Evolutionary conservation across 2,113 vertebrate genomes (phyloP).

Genomic region (Camelus dromedarius): DNA sequence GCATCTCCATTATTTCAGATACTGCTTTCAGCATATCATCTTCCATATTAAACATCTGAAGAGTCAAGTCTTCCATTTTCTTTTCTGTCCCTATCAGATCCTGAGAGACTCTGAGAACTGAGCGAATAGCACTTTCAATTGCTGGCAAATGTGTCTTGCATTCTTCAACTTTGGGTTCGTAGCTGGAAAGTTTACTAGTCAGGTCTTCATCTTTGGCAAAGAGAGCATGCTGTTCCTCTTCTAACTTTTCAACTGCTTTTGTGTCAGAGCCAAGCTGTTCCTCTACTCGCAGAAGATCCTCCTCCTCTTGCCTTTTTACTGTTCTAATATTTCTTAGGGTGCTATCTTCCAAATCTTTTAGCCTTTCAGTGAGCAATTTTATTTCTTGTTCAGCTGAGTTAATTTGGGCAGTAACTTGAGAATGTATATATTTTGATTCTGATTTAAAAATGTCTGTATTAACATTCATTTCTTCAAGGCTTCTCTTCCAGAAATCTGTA

Average conservation of each 20-base stretch:
- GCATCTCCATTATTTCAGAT: conserved; percentile 88
- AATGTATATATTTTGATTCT: conserved; percentile 89
- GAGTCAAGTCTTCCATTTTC: conserved; percentile 90
- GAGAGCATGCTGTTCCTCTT: conserved; percentile 87
- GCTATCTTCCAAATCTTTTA: conserved; percentile 95
- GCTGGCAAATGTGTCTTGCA: conserved; percentile 91
- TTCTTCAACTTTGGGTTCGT: conserved; percentile 88
- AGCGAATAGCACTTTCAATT: conserved; percentile 92
- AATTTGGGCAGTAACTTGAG: conserved; percentile 89
- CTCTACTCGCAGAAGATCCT: conserved; percentile 88
- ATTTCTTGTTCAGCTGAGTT: conserved; percentile 91
- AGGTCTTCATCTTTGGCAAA: conserved; percentile 86
- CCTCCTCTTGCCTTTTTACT: conserved; percentile 92
- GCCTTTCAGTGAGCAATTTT: conserved; percentile 88
- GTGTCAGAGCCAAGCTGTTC: conserved; percentile 90
- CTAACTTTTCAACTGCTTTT: conserved; percentile 87
- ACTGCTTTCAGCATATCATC: conserved; percentile 91
- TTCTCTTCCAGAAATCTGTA: conserved; percentile 91
- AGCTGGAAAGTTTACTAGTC: conserved; percentile 86
- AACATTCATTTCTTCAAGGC: conserved; percentile 86
- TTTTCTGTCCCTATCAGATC: conserved; percentile 90
- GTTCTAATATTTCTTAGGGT: conserved; percentile 92
- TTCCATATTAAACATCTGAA: conserved; percentile 91
- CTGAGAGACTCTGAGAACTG: conserved; percentile 91
- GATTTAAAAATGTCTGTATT: conserved; percentile 89